Base-by-base conservation (phyloP, 2,888 invertebrate genomes). In the Drosophila seclusa region DNA sequence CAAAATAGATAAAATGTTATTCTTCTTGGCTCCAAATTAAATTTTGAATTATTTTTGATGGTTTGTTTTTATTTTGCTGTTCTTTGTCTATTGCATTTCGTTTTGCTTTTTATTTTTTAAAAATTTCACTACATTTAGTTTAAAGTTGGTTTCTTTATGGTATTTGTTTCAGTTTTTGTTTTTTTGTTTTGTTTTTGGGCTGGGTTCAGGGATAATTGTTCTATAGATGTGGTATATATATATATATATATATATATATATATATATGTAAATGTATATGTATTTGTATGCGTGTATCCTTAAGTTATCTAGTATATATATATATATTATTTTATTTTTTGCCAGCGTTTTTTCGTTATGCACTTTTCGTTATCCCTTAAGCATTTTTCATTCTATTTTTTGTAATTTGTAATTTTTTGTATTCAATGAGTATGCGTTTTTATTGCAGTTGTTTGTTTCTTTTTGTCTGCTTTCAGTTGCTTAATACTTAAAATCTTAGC, bases 401-500 rank as follows among this genome's bases (percentile, higher is more conserved):
- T 10, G 10, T 4, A 18, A 3, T 57, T 74, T 49, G 4, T 36
- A 2, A 11, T 18, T 11, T 27, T 8, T 45, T 48, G 18, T 48
- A 31, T 68, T 49, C 70, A 55, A 68, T 80, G 81, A 72, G 82
- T 78, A 68, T 58, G 64, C 52, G 42, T 68, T 57, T 76, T 49
- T 67, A 60, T 67, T 76, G 73, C 77, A 71, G 59, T 76, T 76
- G 45, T 10, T 16, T 59, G 16, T 27, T 32, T 34, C n/a, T 42
- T 45, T 21, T 63, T 29, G 13, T 24, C 21, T 58, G 18, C 40
- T 48, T 49, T 70, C 59, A 73, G 60, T 87, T 64, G 87, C 73
- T 89, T 86, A 87, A 90, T 86, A 89, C 85, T 90, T 86, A 86
- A 8, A 73, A 73, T 74, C 72, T 89, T 90, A 85, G 85, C 76